These are phyloP conservation scores for Phalacrocorax brasilianus DNA, from an alignment of 2,113 vertebrate species.

Conservation along the genomic window DNA sequence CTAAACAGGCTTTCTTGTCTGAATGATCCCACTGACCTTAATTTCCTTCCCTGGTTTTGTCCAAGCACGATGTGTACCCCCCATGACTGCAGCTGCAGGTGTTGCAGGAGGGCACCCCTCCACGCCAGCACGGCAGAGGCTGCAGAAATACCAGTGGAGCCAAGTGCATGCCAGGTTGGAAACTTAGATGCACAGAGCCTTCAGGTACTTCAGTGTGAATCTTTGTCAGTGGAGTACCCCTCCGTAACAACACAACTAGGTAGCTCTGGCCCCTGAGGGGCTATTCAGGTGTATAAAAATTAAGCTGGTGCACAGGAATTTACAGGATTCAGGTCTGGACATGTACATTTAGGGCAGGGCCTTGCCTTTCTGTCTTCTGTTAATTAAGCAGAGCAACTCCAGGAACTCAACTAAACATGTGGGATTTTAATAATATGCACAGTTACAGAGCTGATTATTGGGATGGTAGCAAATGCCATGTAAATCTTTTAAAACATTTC, in stretches of 20 bases:
- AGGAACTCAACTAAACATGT: slow-evolving; percentile 4
- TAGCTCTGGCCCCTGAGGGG: background rate
- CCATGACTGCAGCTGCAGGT: background rate
- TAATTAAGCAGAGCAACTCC: background rate
- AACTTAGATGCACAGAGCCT: background rate
- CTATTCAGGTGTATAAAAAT: background rate
- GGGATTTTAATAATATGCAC: slow-evolving; percentile 31
- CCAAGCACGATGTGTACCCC: accelerated
- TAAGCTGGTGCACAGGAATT: background rate
- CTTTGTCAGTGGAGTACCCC: background rate
- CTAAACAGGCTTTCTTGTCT: background rate
- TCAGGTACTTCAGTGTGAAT: background rate
- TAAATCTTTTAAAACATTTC: background rate
- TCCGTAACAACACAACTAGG: accelerated
- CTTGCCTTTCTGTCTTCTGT: background rate
- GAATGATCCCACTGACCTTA: background rate
- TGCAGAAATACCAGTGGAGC: background rate
- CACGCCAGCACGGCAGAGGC: background rate
- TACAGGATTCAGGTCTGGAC: background rate
- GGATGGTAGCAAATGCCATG: background rate
- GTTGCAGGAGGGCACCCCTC: background rate
- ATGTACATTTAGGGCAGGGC: background rate
- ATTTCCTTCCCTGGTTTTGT: background rate
- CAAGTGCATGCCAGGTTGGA: background rate
- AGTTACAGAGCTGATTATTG: background rate